Evolutionary conservation across 2,888 invertebrate species (phyloP), one percentile per base, ranked within the genome.

Genomic region (Isoperla grammatica): DNA sequence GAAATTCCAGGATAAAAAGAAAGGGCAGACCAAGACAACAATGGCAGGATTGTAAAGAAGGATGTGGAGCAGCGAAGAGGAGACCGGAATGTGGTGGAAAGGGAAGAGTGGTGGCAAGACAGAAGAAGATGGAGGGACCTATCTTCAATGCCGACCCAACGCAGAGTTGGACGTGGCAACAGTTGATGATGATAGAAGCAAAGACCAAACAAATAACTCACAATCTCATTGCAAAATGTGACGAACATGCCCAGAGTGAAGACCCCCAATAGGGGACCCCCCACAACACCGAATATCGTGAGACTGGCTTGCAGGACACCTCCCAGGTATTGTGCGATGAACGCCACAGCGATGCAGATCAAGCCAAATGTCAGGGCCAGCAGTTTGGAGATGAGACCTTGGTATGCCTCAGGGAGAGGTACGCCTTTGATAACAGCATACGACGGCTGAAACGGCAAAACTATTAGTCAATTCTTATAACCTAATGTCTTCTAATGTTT

Each of bases 201-300:
- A n/a, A 37, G 6, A 11, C 37, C 6, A 9, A 11, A 11, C 11
- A 9, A 43, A 40, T 4, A 23, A 70, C 75, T 75, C 69, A 85
- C 86, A 72, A 76, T 78, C 73, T 91, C 82, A 70, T 87, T 90
- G 5, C 87, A 85, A 56, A 75, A 79, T 12, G 86, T 83, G 40
- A 86, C 84, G 65, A 86, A 85, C 88, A 95, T 91, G 66, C 94
- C 94, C 23, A 93, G 75, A 0, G 90, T 86, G 71, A 94, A 95
- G 1, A 94, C 76, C 0, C 88, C 93, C 19, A 94, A 75, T 12
- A 93, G 73, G 0, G 94, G 94, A 0, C 94, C 94, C 0, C 93
- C 93, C 1, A 90, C 85, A 0, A 91, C 87, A 1, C 92, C 93
- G 69, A 94, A 92, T 65, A 93, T 88, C 0, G 90, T 90, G 8